Conservation (phyloP, 2,888 invertebrate genomes). For the Phoenoteleia sp. region DNA sequence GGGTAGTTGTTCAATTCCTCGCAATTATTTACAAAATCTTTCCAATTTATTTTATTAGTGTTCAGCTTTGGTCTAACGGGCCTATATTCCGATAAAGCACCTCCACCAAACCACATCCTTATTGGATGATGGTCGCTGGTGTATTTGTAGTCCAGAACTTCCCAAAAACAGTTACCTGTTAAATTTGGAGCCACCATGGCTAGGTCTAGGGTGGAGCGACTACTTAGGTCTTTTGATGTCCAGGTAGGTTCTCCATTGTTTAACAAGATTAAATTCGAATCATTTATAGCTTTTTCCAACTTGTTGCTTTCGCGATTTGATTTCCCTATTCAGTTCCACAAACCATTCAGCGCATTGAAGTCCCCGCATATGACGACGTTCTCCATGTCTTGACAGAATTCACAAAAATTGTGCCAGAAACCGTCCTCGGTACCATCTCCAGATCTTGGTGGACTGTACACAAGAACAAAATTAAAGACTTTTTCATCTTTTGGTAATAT, state of each 20-base stretch:
- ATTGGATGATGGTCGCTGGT: conserved; percentile 23
- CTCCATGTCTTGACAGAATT: not conserved
- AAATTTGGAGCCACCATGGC: not conserved
- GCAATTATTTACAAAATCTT: not conserved
- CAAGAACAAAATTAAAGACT: no score
- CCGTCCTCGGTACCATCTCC: not conserved
- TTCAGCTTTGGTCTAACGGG: conserved; percentile 14
- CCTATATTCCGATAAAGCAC: not conserved
- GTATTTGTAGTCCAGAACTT: not conserved
- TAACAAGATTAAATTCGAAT: not conserved
- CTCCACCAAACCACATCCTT: not conserved
- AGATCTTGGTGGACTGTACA: conserved; percentile 40
- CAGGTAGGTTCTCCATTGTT: conserved; percentile 1
- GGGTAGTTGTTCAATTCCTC: not conserved
- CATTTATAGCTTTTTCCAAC: not conserved
- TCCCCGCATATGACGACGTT: conserved; percentile 17
- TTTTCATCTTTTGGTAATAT: no score
- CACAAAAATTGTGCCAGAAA: conserved; percentile 25
- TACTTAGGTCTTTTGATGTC: not conserved
- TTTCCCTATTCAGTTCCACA: not conserved
- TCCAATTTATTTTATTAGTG: not conserved
- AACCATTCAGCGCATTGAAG: not conserved
- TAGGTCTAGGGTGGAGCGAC: not conserved
- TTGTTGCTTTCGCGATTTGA: not conserved
- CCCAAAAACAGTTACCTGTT: not conserved